Evolutionary conservation across 2,888 invertebrate species (phyloP).

Genomic region (Drosophila macrothrix): DNA sequence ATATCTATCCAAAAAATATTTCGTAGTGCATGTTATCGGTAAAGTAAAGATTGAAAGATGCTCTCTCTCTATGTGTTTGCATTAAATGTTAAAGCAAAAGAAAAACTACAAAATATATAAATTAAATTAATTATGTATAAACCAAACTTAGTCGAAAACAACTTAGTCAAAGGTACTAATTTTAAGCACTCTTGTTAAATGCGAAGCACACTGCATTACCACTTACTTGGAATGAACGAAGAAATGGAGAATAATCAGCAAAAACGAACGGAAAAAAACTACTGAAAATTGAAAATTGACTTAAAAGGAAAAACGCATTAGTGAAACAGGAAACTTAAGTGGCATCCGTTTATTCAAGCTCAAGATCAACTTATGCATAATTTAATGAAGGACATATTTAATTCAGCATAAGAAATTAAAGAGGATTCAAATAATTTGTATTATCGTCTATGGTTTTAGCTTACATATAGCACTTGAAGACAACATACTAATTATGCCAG

Average conservation of each 20-base stretch:
- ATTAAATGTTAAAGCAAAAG: constrained; percentile 62
- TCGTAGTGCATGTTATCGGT: constrained; percentile 55
- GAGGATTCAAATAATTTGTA: constrained; percentile 54
- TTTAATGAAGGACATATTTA: constrained; percentile 38
- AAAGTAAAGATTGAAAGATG: constrained; percentile 47
- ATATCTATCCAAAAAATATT: constrained; percentile 47
- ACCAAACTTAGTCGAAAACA: constrained; percentile 69
- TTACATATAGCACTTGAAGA: constrained; percentile 48
- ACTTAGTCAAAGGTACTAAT: constrained; percentile 74
- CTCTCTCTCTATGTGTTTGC: constrained; percentile 67
- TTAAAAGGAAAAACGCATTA: constrained; percentile 28
- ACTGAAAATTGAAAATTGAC: constrained; percentile 16
- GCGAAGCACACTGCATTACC: constrained; percentile 45
- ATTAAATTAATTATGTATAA: constrained; percentile 65
- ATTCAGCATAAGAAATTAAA: constrained; percentile 44
- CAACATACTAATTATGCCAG: constrained; percentile 54
- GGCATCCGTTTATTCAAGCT: constrained; percentile 58
- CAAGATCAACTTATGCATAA: constrained; percentile 61
- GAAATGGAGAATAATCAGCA: constrained; percentile 11
- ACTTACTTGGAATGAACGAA: constrained; percentile 24
- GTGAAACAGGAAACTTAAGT: constrained; percentile 42
- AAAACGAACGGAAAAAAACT: constrained; percentile 29
- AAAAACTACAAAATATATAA: constrained; percentile 45
- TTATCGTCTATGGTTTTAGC: constrained; percentile 66
- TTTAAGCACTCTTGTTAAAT: constrained; percentile 73